These are phyloP conservation scores for Naso thynnoides DNA, from an alignment of 2,797 vertebrate genomes.

Conservation along the genomic window DNA sequence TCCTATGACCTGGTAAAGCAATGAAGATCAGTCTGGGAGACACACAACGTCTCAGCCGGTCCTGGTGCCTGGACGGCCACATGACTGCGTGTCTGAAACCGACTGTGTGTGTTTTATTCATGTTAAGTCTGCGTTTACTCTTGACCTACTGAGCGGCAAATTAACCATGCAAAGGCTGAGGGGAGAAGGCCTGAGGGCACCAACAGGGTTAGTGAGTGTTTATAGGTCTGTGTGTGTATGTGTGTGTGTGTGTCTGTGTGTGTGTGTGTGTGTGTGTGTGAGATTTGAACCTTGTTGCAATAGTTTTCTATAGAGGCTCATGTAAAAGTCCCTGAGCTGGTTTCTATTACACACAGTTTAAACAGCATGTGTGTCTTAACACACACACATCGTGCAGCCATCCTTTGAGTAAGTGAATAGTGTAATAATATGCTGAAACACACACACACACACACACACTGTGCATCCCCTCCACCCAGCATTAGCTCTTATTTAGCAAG, in stretches of 20 bases:
- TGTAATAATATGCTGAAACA: slow-evolving; percentile 66
- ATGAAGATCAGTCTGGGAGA: slow-evolving; percentile 57
- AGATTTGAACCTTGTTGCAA: slow-evolving; percentile 16
- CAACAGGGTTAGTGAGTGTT: slow-evolving; percentile 56
- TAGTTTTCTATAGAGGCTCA: slow-evolving; percentile 56
- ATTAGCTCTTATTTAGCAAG: slow-evolving; percentile 70
- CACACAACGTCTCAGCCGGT: not conserved
- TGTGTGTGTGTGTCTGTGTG: slow-evolving; percentile 35
- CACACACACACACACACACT: slow-evolving; percentile 19
- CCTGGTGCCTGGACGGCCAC: slow-evolving; percentile 33
- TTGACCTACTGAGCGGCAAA: slow-evolving; percentile 74
- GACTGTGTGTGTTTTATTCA: slow-evolving; percentile 12
- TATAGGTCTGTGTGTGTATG: slow-evolving; percentile 26
- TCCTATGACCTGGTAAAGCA: slow-evolving; percentile 40
- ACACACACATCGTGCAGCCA: slow-evolving; percentile 49
- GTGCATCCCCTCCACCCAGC: slow-evolving; percentile 44
- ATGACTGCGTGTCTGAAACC: slow-evolving; percentile 40
- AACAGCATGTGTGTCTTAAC: slow-evolving; percentile 52
- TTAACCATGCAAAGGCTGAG: slow-evolving; percentile 68
- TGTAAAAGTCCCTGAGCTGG: slow-evolving; percentile 61
- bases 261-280: slow-evolving; percentile 23
- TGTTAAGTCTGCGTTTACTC: slow-evolving; percentile 71
- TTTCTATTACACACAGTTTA: slow-evolving; percentile 74
- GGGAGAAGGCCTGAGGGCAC: slow-evolving; percentile 43
- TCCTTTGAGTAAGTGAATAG: slow-evolving; percentile 78